These are phyloP conservation scores for Chrysopa pallens DNA, from an alignment of 1,140 invertebrate genomes.

Conservation along the genomic window DNA sequence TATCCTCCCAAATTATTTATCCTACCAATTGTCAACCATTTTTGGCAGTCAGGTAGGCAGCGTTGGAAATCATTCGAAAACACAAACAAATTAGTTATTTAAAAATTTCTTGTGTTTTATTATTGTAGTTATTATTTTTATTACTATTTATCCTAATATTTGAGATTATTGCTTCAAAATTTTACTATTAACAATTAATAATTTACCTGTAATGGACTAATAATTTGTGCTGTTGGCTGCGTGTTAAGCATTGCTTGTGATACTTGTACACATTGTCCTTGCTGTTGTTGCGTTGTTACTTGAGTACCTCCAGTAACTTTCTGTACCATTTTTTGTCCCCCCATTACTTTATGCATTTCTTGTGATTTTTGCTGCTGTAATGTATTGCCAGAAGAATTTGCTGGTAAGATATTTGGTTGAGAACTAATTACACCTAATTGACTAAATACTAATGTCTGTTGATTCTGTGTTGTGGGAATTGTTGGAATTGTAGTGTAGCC, in stretches of 20 bases:
- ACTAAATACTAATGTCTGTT: conserved; percentile 62
- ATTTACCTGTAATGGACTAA: conserved; percentile 38
- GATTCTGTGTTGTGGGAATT: conserved; percentile 54
- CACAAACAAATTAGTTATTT: neutral
- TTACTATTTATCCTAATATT: too few relatives aligned
- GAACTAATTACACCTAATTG: conserved; percentile 55
- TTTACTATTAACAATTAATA: too few relatives aligned
- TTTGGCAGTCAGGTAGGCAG: too few relatives aligned
- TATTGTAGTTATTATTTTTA: too few relatives aligned
- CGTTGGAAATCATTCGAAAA: neutral
- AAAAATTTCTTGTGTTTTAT: too few relatives aligned
- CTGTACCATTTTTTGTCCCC: conserved; percentile 34
- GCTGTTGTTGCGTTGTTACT: conserved; percentile 20
- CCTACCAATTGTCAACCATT: too few relatives aligned
- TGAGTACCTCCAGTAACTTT: conserved; percentile 27
- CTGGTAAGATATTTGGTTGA: conserved; percentile 41
- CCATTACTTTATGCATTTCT: conserved; percentile 30
- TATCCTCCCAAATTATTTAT: too few relatives aligned
- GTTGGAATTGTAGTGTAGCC: conserved; percentile 55
- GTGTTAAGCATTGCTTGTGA: conserved; percentile 38
- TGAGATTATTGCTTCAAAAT: too few relatives aligned
- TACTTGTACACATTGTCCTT: conserved; percentile 44
- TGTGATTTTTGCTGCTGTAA: conserved; percentile 24
- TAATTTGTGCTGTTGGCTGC: conserved; percentile 39
- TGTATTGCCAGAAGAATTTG: conserved; percentile 22